These are phyloP conservation scores for Erpobdella octoculata DNA, from an alignment of 2,888 invertebrate genomes.

Conservation along the genomic window DNA sequence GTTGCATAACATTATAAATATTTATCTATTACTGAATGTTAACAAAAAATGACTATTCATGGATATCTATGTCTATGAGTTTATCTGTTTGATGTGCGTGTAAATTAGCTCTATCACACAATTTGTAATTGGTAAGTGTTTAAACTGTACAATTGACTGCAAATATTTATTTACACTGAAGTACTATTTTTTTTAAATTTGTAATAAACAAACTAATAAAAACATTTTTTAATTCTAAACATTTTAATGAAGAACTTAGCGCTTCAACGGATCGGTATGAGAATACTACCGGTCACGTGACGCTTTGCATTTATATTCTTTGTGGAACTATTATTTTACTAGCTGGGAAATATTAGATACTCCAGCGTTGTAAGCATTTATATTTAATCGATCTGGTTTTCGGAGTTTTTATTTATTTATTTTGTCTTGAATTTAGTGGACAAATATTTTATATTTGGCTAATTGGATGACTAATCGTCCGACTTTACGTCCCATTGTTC, in stretches of 20 bases:
- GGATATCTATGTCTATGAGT: too few species aligned
- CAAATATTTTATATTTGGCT: neutral
- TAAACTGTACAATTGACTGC: too few species aligned
- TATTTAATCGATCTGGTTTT: neutral
- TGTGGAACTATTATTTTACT: conserved; percentile 24
- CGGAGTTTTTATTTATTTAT: neutral
- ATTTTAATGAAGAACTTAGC: conserved; percentile 7
- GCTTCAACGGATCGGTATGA: conserved; percentile 3
- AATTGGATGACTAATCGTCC: conserved; percentile 5
- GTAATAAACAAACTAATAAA: neutral
- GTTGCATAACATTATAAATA: too few species aligned
- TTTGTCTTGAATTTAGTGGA: neutral
- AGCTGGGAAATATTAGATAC: conserved; percentile 21
- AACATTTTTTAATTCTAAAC: neutral
- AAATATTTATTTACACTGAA: neutral
- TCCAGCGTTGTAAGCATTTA: conserved; percentile 25
- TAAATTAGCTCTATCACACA: too few species aligned
- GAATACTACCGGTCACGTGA: conserved; percentile 29
- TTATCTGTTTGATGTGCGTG: too few species aligned
- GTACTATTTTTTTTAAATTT: conserved; percentile 7
- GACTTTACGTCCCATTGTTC: conserved; percentile 4
- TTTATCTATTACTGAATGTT: too few species aligned
- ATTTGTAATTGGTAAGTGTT: too few species aligned
- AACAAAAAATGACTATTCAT: too few species aligned
- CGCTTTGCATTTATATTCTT: conserved; percentile 22